Conservation (phyloP, 2,797 vertebrate species). For the Amazonetta brasiliensis region DNA sequence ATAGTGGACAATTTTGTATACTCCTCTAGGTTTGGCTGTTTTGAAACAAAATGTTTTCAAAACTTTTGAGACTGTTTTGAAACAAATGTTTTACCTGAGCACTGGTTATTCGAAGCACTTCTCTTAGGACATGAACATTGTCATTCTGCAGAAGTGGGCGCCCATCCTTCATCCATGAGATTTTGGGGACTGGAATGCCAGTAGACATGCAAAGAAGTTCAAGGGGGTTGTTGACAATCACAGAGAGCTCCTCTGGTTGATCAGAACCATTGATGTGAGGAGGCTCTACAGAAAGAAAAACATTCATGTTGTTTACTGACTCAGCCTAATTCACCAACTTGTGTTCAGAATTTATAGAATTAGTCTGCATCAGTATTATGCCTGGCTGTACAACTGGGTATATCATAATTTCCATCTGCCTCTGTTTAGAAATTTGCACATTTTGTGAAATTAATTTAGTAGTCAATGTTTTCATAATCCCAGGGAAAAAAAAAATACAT, state of each 20-base stretch:
- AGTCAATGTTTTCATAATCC: neutral
- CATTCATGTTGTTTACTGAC: neutral
- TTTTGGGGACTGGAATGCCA: constrained; percentile 89
- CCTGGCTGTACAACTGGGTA: neutral
- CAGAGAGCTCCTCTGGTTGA: constrained; percentile 85
- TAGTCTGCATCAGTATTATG: neutral
- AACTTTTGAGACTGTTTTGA: neutral
- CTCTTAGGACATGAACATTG: constrained; percentile 81
- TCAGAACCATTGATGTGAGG: constrained; percentile 90
- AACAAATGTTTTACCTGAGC: constrained; percentile 83
- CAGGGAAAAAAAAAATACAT: neutral
- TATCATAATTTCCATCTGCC: neutral
- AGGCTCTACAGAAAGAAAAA: constrained; percentile 83
- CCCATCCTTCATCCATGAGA: constrained; percentile 97
- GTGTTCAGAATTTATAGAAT: neutral
- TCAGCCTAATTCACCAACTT: neutral
- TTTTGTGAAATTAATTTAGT: neutral
- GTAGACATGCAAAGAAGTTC: constrained; percentile 89
- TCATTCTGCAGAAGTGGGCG: constrained; percentile 86
- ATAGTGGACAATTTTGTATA: neutral
- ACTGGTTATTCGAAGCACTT: constrained; percentile 85
- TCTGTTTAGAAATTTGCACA: neutral
- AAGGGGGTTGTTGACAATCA: constrained; percentile 87
- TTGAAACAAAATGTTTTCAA: neutral
- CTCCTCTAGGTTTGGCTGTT: neutral